Conservation (phyloP, 1,140 invertebrate genomes). For the Notospermus geniculatus region DNA sequence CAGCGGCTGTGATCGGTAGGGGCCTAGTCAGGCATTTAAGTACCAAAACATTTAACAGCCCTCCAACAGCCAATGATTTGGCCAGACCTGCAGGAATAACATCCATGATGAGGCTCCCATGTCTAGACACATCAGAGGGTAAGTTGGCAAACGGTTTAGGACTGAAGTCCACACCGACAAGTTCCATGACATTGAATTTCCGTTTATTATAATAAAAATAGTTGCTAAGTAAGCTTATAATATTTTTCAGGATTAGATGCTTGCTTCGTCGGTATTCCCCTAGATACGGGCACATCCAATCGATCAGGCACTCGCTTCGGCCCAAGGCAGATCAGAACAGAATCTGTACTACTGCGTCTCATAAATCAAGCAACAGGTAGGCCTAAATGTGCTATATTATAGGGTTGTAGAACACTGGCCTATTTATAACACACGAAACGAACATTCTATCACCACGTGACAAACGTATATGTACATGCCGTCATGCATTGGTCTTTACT, state of each 20-base stretch:
- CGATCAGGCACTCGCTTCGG: constrained; percentile 50
- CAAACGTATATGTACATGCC: not conserved
- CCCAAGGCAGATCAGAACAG: constrained; percentile 49
- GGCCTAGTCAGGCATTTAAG: no score
- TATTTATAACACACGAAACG: not conserved
- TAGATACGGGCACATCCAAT: constrained; percentile 51
- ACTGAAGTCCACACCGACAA: no score
- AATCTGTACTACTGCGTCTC: constrained; percentile 44
- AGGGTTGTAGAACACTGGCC: no score
- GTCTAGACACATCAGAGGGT: constrained; percentile 35
- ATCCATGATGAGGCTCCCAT: constrained; percentile 47
- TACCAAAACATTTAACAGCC: constrained; percentile 27
- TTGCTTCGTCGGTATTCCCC: constrained; percentile 51
- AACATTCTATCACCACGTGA: not conserved
- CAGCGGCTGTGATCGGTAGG: no score
- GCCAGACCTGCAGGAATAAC: constrained; percentile 39
- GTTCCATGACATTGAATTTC: no score
- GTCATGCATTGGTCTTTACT: not conserved
- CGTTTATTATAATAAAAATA: no score
- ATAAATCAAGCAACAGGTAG: constrained; percentile 48
- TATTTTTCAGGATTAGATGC: constrained; percentile 49
- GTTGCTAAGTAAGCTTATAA: no score
- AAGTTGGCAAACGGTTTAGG: no score
- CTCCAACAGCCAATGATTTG: constrained; percentile 37
- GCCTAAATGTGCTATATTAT: no score